These are phyloP conservation scores for Alosa sapidissima DNA, from an alignment of 2,797 vertebrate species.

Conservation along the genomic window DNA sequence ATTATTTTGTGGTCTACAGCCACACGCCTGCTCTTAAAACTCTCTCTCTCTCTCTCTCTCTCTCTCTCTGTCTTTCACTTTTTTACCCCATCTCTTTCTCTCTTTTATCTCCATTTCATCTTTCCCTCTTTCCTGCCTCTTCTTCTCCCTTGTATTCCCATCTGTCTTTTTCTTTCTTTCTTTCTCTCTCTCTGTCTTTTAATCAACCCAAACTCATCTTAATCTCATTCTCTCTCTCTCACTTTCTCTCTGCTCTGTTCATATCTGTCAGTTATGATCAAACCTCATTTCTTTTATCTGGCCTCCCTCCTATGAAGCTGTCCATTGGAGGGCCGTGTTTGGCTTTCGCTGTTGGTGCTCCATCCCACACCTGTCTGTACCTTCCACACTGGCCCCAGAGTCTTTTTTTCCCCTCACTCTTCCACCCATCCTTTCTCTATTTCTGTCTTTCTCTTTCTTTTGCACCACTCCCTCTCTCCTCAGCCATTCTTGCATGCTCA, in stretches of 20 bases:
- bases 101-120: conserved; percentile 11
- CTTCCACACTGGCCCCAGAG: no score
- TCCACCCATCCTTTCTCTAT: background rate
- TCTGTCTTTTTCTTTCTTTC: background rate
- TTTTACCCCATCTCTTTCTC: background rate
- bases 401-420: background rate
- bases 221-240: background rate
- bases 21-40: background rate
- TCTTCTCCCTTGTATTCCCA: background rate
- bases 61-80: background rate
- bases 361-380: no score
- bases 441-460: background rate
- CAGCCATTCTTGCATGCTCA: conserved; percentile 3
- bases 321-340: background rate
- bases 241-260: background rate
- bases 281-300: background rate
- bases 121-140: background rate
- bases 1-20: background rate
- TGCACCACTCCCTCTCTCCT: background rate
- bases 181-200: no score
- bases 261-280: background rate
- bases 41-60: conserved; percentile 16
- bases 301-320: background rate
- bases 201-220: background rate
- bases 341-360: background rate